These are phyloP conservation scores for Drosophila borealis DNA, from an alignment of 2,888 invertebrate species.

Conservation along the genomic window DNA sequence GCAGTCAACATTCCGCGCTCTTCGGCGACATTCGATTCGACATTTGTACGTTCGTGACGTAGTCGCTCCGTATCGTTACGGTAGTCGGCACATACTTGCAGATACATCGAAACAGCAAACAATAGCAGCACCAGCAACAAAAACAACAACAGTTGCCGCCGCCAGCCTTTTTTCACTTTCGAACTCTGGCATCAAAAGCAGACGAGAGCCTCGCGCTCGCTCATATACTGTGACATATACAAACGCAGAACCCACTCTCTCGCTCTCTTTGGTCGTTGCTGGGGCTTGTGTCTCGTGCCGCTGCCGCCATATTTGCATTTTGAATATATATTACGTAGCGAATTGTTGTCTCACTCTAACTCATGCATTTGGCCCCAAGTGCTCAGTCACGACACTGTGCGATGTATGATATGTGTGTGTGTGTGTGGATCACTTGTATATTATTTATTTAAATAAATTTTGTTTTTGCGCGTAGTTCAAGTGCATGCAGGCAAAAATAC, in stretches of 20 bases:
- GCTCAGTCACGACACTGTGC: slow-evolving; percentile 32
- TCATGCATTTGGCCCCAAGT: slow-evolving; percentile 36
- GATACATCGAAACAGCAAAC: slow-evolving; percentile 55
- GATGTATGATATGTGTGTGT: slow-evolving; percentile 13
- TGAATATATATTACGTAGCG: slow-evolving; percentile 70
- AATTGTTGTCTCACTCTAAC: slow-evolving; percentile 63
- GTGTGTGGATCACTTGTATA: slow-evolving; percentile 66
- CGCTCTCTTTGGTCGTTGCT: slow-evolving; percentile 33
- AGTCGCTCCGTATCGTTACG: slow-evolving; percentile 30
- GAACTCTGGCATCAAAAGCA: slow-evolving; percentile 54
- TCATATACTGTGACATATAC: slow-evolving; percentile 32
- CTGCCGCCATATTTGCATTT: slow-evolving; percentile 79
- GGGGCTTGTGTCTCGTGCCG: slow-evolving; percentile 59
- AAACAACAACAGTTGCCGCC: slow-evolving; percentile 31
- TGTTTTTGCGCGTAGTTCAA: slow-evolving; percentile 67
- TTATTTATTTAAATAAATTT: slow-evolving; percentile 74
- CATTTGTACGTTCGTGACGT: slow-evolving; percentile 47
- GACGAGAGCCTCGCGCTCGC: slow-evolving; percentile 27
- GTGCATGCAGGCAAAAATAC: slow-evolving; percentile 45
- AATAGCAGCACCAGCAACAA: slow-evolving; percentile 21
- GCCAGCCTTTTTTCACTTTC: slow-evolving; percentile 60
- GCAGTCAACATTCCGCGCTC: slow-evolving; percentile 35
- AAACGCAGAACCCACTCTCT: slow-evolving; percentile 18
- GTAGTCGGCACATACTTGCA: slow-evolving; percentile 68
- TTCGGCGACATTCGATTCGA: slow-evolving; percentile 37